Base-by-base conservation (phyloP, 2,113 vertebrate species). In the Brachyhypopomus occidentalis region DNA sequence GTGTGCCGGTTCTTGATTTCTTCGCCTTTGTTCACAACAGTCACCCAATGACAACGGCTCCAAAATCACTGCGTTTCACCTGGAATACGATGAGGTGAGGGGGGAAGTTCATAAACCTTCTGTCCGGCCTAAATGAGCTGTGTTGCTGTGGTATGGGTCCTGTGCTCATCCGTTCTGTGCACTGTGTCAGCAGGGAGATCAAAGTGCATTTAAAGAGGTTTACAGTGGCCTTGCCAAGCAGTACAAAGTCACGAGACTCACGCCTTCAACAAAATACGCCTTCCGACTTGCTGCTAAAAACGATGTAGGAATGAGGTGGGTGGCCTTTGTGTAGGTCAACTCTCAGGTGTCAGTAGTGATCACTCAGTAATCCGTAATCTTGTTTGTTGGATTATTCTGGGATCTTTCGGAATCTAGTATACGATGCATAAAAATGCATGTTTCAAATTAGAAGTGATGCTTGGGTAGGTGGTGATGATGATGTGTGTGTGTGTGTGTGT, bases 201-300 rank as follows among this genome's bases (percentile, higher is more conserved):
- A 86, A 0, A 89, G 92, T 23, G 84, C 90, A 34, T 95, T 94
- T 90, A 94, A 89, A 84, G 93, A 91, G 66, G 93, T 95, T 81
- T 95, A 95, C 90, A 92, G 88, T 0, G 94, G 94, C 1, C 90
- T 92, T 30, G 88, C 92, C 83, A 95, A 93, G 88, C 95, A 95
- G 83, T 91, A 95, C 73, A 95, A 93, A 82, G 84, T 95, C 4
- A 91, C 89, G 78, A 92, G 88, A 74, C 90, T 95, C 62, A 60
- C 72, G 58, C 92, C 94, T 64, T 94, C 93, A 9, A 94, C 94
- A 0, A 92, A 90, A 81, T 95, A 95, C 23, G 86, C 89, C 0
- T 93, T 95, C 87, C 89, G 94, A 87, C 72, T 95, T 84, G 94
- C 94, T 83, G 94, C 94, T 88, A 95, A 94, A 86, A 95, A 95